phyloP scores from a whole-genome alignment of 2,888 invertebrate species.

The Phragmatobia fuliginosa region DNA sequence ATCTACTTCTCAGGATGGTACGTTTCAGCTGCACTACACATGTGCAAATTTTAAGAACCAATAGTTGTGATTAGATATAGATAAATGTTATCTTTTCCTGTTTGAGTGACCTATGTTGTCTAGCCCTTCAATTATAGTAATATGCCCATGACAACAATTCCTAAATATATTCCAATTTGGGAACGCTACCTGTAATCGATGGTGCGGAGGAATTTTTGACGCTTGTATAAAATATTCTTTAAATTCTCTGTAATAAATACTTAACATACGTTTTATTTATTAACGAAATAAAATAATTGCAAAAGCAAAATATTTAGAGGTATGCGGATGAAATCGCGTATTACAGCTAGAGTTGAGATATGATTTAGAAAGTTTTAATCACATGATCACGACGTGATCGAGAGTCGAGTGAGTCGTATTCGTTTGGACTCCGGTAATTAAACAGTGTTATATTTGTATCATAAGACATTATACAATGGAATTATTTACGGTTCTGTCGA shows the following conservation, averaged over 20 bases:
- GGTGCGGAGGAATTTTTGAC: no score
- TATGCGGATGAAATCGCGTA: not conserved
- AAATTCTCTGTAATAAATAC: no score
- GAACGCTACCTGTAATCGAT: no score
- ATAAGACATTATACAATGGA: conserved; percentile 37
- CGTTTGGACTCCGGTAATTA: conserved; percentile 35
- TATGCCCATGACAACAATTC: not conserved
- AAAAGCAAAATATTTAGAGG: not conserved
- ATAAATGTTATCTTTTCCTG: not conserved
- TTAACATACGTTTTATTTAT: no score
- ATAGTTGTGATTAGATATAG: not conserved
- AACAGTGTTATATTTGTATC: conserved; percentile 30
- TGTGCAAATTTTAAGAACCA: not conserved
- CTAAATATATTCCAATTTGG: no score
- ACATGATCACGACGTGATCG: conserved; percentile 37
- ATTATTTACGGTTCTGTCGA: conserved; percentile 14
- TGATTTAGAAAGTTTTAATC: conserved; percentile 49
- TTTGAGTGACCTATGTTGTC: not conserved
- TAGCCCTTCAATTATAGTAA: not conserved
- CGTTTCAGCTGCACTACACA: not conserved
- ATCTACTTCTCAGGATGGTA: not conserved
- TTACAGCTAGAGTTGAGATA: conserved; percentile 27
- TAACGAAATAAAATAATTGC: no score
- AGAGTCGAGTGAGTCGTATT: conserved; percentile 20
- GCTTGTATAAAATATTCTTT: no score